Evolutionary conservation across 2,113 vertebrate genomes (phyloP).

Genomic region (Antennarius striatus): DNA sequence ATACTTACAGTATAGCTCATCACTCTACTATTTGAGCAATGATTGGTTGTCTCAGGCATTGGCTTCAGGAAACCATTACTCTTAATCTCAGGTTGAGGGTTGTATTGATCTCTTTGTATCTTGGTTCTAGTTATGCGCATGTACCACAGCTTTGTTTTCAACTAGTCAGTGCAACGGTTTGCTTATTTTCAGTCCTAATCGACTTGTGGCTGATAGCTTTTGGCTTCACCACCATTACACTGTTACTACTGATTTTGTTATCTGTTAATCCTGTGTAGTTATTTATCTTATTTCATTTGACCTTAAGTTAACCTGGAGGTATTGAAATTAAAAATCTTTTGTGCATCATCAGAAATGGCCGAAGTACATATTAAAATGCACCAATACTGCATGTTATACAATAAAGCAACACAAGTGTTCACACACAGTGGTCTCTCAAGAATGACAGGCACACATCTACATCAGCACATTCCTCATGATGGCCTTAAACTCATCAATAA

Average conservation of each 20-base stretch:
- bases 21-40: constrained; percentile 33
- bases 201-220: constrained; percentile 28
- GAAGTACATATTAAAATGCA: too few species aligned
- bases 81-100: constrained; percentile 65
- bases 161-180: constrained; percentile 22
- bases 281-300: too few species aligned
- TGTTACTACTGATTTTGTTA: constrained; percentile 10
- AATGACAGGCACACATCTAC: too few species aligned
- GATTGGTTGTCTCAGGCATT: constrained; percentile 32
- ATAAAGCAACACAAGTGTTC: too few species aligned
- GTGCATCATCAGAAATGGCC: too few species aligned
- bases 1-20: constrained; percentile 8
- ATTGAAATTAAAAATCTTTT: too few species aligned
- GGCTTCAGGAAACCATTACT: constrained; percentile 72
- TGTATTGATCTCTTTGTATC: constrained; percentile 71
- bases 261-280: constrained; percentile 5
- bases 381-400: too few species aligned
- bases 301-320: too few species aligned
- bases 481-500: too few species aligned
- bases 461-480: too few species aligned
- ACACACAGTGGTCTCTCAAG: too few species aligned
- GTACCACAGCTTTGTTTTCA: constrained; percentile 59
- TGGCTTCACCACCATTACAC: constrained; percentile 28
- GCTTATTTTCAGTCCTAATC: constrained; percentile 21
- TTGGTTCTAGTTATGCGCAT: constrained; percentile 59